Base-by-base conservation (phyloP, 2,113 vertebrate genomes). In the Oostethus manadensis region DNA sequence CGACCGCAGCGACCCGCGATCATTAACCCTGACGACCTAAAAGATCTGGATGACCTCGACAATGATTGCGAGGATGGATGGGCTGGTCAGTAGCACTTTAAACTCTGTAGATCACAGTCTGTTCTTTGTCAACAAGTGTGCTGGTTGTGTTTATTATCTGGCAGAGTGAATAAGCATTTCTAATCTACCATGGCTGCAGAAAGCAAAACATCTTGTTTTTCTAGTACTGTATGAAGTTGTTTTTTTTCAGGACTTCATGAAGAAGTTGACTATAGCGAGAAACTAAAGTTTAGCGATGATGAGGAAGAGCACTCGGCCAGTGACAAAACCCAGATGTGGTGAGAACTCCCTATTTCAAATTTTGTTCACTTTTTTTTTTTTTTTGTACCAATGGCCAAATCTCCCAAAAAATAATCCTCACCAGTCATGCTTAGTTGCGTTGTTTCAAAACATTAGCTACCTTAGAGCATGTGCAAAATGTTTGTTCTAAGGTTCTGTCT, bases 231-330 rank as follows among this genome's bases (percentile, higher is more conserved):
- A n/a, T n/a, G 9, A 1, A 15, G 60, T 46, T 17, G 26, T n/a
- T 8, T 55, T 50, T 44, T 48, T 64, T 38, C 61, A 99, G 96
- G 96, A 64, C 93, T 99, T 62, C 96, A 99, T 1, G 96, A 98
- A 66, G 96, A 99, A 88, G 96, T 99, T 50, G 96, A 99, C 88
- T 98, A 99, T 62, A 93, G 95, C 0, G 96, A 99, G 81, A 98
- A 99, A 57, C 79, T 99, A 1, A 97, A 97, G 68, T 99, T 99
- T 76, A 99, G 96, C 58, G 96, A 99, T 46, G 96, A 99, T 47
- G 96, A 99, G 64, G 96, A 99, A 1, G 96, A 99, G 4, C 86
- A 90, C 66, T 88, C 86, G 2, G 0, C 62, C 3, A 50, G 49
- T 65, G 92, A 95, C 0, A 93, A 92, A 76, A 90, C 86, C 62